Evolutionary conservation across 2,113 vertebrate species (phyloP).

Genomic region (Aepyceros melampus): DNA sequence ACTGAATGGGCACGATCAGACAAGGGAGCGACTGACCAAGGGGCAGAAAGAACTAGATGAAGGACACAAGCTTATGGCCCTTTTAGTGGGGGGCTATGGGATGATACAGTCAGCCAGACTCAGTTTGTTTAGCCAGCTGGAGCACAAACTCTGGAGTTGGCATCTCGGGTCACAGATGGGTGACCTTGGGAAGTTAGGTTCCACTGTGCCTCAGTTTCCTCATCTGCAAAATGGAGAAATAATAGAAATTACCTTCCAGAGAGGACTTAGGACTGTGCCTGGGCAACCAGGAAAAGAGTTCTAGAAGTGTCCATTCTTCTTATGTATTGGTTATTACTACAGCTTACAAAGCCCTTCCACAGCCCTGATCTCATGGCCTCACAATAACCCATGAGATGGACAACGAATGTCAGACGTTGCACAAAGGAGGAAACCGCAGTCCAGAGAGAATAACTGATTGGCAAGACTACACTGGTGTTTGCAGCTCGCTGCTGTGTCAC

Average conservation of each 20-base stretch:
- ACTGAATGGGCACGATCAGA: not conserved
- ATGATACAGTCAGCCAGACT: not conserved
- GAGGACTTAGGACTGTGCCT: not conserved
- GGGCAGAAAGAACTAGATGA: not conserved
- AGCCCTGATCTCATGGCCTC: not conserved
- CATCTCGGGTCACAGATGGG: not conserved
- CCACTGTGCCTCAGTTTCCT: not conserved
- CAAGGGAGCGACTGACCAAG: not conserved
- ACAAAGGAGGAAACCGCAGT: not conserved
- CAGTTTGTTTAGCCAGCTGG: not conserved
- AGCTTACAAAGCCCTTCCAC: not conserved
- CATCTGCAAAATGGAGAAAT: not conserved
- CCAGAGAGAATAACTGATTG: not conserved
- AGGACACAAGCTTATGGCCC: not conserved
- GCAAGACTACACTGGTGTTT: not conserved
- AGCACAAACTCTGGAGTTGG: not conserved
- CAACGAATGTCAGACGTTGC: fast-evolving
- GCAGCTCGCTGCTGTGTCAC: not conserved
- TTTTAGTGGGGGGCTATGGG: not conserved
- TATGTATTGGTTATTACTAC: not conserved
- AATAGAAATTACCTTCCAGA: not conserved
- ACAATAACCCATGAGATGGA: not conserved
- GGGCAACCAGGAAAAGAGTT: not conserved
- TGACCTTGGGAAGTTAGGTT: not conserved
- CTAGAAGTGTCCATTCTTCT: not conserved